Evolutionary conservation across 2,113 vertebrate species (phyloP), one percentile per base, ranked within the genome.

Genomic region (Eolophus roseicapilla): DNA sequence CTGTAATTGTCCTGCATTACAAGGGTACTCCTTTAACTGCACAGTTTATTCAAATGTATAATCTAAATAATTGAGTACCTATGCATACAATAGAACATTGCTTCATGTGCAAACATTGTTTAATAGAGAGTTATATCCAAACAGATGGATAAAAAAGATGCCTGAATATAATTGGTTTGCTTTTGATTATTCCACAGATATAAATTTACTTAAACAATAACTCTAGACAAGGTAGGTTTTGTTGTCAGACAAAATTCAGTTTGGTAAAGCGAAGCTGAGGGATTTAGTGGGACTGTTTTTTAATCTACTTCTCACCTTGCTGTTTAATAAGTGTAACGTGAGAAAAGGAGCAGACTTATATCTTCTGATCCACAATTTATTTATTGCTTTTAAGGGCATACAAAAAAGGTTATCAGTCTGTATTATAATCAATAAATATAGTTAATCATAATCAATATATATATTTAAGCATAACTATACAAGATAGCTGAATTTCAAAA

Each of bases 61-160:
- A 98, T 98, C 98, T 98, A 98, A 98, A 98, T 98, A 98, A 98
- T 98, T 98, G 97, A 98, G 90, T 97, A 98, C 94, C 95, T 98
- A 96, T 95, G 97, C 97, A 98, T 98, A 98, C 93, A 98, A 96
- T 96, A 95, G 96, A 98, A 93, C 95, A 96, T 97, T 97, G 97
- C 93, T 90, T 97, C 98, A 97, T 96, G 97, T 96, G 98, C 97
- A 98, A 98, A 98, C 97, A 98, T 94, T 69, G 95, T 97, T 98
- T 98, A 98, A 98, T 93, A 97, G 97, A 96, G 78, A 97, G 96
- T 97, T 98, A 98, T 98, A 98, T 98, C 97, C 97, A 98, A 98
- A 98, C 92, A 97, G 91, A 97, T 97, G 91, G 97, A 97, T 98
- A 97, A 98, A 96, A 97, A 98, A 96, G 95, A 98, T 98, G 96